Conservation (phyloP, 2,888 invertebrate genomes). For the Druceiella hillmani region DNA sequence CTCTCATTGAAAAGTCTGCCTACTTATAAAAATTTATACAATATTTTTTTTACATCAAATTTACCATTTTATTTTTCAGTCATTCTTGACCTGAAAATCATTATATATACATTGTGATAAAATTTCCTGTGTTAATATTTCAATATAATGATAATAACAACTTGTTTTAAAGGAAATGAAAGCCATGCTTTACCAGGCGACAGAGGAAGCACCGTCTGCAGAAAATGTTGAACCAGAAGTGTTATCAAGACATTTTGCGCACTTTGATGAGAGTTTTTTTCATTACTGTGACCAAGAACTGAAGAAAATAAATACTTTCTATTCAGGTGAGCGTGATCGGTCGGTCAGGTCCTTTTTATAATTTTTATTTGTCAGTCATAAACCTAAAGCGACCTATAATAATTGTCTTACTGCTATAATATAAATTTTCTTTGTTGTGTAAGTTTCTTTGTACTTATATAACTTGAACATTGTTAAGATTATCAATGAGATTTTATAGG, state of each 20-base stretch:
- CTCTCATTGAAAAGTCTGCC: neutral
- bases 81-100: neutral
- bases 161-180: conserved; percentile 78
- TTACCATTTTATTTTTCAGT: conserved; percentile 3
- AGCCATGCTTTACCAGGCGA: conserved; percentile 85
- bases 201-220: conserved; percentile 86
- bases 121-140: too few relatives aligned
- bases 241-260: conserved; percentile 81
- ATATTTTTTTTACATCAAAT: conserved; percentile 2
- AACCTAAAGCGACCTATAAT: neutral
- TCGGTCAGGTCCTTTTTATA: neutral
- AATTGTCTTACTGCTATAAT: too few relatives aligned
- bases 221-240: conserved; percentile 88
- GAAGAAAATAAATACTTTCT: conserved; percentile 96
- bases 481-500: too few relatives aligned
- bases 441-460: too few relatives aligned
- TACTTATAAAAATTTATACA: conserved; percentile 1
- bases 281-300: conserved; percentile 93
- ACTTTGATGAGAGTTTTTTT: conserved; percentile 94
- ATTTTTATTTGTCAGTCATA: conserved; percentile 2
- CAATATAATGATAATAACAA: neutral
- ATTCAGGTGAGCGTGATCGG: conserved; percentile 71
- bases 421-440: too few relatives aligned
- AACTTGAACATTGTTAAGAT: too few relatives aligned
- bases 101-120: too few relatives aligned